Percentiles rank a stretch among this genome's conserved stretches.
phyloP scores from a whole-genome alignment of 2,888 invertebrate species.

The Ophion costatus region DNA sequence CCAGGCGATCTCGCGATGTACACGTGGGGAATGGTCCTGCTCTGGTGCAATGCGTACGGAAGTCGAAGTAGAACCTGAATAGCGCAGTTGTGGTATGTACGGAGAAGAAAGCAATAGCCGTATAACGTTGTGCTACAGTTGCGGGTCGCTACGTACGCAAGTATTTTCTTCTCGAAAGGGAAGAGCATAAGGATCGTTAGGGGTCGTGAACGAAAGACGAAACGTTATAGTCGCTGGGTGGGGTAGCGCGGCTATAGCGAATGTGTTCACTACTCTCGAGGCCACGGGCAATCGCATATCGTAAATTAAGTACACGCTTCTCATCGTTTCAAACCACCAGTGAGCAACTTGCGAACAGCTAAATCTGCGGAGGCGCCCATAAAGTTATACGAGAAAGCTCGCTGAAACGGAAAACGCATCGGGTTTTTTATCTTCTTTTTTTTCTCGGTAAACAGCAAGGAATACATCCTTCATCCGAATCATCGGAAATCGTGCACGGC shows the following conservation, averaged over 20 bases:
- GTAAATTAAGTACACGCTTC: slow-evolving; percentile 70
- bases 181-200: slow-evolving; percentile 28
- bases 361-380: slow-evolving; percentile 68
- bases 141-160: not conserved
- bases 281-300: slow-evolving; percentile 54
- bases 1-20: slow-evolving; percentile 25
- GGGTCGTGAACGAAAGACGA: slow-evolving; percentile 36
- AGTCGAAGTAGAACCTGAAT: slow-evolving; percentile 25
- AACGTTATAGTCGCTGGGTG: slow-evolving; percentile 25
- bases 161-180: slow-evolving; percentile 51
- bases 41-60: not conserved
- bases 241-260: not conserved
- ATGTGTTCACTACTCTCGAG: slow-evolving; percentile 32
- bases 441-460: slow-evolving; percentile 4
- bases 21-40: not conserved
- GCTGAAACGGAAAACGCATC: slow-evolving; percentile 10
- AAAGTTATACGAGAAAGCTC: slow-evolving; percentile 59
- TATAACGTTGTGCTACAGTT: not conserved
- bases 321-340: slow-evolving; percentile 21
- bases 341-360: slow-evolving; percentile 63
- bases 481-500: not conserved
- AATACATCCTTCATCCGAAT: slow-evolving; percentile 5
- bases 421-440: slow-evolving; percentile 2
- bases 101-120: slow-evolving; percentile 23
- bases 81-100: slow-evolving; percentile 15